Base-by-base conservation (phyloP, 2,797 vertebrate genomes). In the Enteromius radiatus region DNA sequence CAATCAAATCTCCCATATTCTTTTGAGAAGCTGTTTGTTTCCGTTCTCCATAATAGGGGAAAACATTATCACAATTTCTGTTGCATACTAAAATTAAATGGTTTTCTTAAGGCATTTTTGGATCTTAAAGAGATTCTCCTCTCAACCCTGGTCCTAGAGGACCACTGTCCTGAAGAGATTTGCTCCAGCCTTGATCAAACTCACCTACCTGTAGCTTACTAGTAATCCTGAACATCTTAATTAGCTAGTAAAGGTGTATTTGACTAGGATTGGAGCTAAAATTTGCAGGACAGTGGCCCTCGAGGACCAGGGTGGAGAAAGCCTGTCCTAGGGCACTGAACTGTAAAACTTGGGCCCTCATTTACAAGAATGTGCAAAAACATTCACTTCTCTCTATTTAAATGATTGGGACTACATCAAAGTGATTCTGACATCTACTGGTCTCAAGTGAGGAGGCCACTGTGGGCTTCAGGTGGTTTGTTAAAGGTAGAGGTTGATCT, bases 401-500 rank as follows among this genome's bases (percentile, higher is more conserved):
- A 65, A 64, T 38, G 11, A 49, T 33, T 67, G 45, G 33, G 36
- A 28, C 5, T 45, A 6, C 5, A 78, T 78, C 31, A 65, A 31
- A 78, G 43, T 1, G 19, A 61, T 76, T 45, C 38, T 19, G 56
- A 7, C 56, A 70, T 47, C 23, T 70, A 19, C 15, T 70, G 33
- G 21, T 33, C 59, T 65, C 59, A 17, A 17, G 61, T 54, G 31
- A 54, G 49, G 49, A 54, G 38, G 11, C 26, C 41, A 19, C 56
- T n/a, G 28, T 65, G 41, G 28, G 15, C 36, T 43, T 61, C 52
- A 61, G 67, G 26, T 4, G 64, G 15, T 28, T 28, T 67, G 21
- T 41, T 28, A 52, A 17, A 63, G 43, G 43, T 49, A 26, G 45
- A 41, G 84, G 76, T 82, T 83, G 87, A 69, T 89, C 87, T 84